Evolutionary conservation across 2,797 vertebrate species (phyloP).

Genomic region (Netta rufina): DNA sequence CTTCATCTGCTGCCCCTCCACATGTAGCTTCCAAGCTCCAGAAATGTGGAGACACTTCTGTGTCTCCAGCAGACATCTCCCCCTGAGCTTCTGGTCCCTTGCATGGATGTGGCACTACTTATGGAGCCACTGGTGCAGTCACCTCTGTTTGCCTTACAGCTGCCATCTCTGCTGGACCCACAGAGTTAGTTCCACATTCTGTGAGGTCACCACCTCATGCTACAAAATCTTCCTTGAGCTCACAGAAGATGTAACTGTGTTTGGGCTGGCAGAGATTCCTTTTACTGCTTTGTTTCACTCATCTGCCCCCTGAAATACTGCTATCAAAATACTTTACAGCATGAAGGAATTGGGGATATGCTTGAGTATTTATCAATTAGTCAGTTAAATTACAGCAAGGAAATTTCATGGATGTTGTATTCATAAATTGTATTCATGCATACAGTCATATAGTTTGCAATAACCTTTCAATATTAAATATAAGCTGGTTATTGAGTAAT

Average conservation of each 20-base stretch:
- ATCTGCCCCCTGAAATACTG: not conserved
- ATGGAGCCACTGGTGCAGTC: too few species aligned
- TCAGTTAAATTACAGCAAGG: not conserved
- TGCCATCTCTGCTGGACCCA: not conserved
- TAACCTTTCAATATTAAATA: not conserved
- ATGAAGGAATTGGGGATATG: not conserved
- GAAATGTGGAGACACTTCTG: not conserved
- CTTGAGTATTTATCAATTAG: not conserved
- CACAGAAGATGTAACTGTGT: not conserved
- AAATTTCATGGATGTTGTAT: not conserved
- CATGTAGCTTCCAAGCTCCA: not conserved
- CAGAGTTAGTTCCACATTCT: too few species aligned
- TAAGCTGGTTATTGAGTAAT: not conserved
- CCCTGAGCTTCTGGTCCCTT: not conserved
- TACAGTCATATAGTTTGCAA: not conserved
- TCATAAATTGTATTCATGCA: not conserved
- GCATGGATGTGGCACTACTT: rapidly evolving
- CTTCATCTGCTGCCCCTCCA: not conserved
- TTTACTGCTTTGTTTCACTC: not conserved
- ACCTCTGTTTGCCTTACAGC: not conserved
- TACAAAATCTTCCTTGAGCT: not conserved
- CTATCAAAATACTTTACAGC: not conserved
- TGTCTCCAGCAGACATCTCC: not conserved
- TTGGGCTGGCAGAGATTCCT: not conserved
- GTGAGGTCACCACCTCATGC: not conserved